Evolutionary conservation across 2,888 invertebrate genomes (phyloP).

Genomic region (Apodemia hepburni): DNA sequence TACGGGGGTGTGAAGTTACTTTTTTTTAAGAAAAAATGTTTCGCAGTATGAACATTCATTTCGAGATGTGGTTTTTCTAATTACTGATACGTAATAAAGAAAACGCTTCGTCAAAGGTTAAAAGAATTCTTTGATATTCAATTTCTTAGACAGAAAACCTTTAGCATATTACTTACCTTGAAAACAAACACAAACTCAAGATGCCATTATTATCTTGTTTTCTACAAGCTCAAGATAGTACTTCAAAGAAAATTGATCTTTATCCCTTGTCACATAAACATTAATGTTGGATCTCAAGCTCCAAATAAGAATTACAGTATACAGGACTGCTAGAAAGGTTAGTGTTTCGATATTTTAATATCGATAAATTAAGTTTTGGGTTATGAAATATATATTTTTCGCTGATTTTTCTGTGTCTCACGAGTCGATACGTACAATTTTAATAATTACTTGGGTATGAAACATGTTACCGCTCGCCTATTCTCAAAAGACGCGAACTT

Average conservation of each 20-base stretch:
- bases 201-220: neutral
- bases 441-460: too few species aligned
- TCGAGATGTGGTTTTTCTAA: neutral
- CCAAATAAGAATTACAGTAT: neutral
- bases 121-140: neutral
- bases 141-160: neutral
- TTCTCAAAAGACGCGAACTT: too few species aligned
- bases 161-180: neutral
- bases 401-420: too few species aligned
- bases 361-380: neutral
- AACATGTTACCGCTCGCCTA: too few species aligned
- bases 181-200: neutral
- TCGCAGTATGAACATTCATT: neutral
- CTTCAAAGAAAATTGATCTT: slow-evolving; percentile 7
- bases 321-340: neutral
- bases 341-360: neutral
- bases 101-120: neutral
- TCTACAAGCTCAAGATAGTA: neutral
- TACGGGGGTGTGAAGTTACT: too few species aligned
- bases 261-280: neutral
- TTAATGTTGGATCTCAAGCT: neutral
- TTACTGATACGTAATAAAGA: neutral
- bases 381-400: too few species aligned
- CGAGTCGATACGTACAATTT: too few species aligned
- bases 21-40: too few species aligned